Base-by-base conservation (phyloP, 2,888 invertebrate species). In the Phrixothrix hirtus region DNA sequence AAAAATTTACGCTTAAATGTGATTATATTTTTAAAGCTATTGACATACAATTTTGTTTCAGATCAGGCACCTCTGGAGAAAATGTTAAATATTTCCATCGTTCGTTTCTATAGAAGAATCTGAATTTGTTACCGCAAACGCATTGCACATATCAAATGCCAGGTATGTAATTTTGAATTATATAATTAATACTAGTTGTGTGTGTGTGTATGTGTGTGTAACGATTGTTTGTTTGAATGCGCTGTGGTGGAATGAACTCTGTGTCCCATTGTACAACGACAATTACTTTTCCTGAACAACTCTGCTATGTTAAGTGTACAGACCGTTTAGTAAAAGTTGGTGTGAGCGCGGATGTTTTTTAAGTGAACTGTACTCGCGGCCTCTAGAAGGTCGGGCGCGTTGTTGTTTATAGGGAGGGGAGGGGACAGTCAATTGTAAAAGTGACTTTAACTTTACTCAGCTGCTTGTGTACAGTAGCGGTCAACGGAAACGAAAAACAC, bases 341-440 rank as follows among this genome's bases (percentile, higher is more conserved):
- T 56, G 50, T 53, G 49, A 37, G 58, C 55, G 43, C 55, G 41
- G 37, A 42, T 53, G 49, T 54, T 69, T 70, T 70, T 70, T 65
- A 68, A 63, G 58, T 59, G 63, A 69, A 63, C 63, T 66, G 67
- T 70, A 69, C 65, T 62, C 64, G 65, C 72, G 72, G 70, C 72
- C 73, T 72, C 72, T 68, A 70, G 69, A 73, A 73, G 73, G 72
- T 72, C 73, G 71, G 67, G 66, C 60, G 64, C 63, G 59, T 62
- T 60, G 64, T 56, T 58, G 55, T 61, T 55, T 57, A 63, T 61
- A 63, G 64, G 60, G 62, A 61, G 57, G 45, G 45, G 54, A 44
- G 49, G 46, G 58, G 56, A 53, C 42, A 57, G 47, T 58, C 60
- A 60, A 61, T 62, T 58, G 60, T 62, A 58, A 61, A 59, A 59